Conservation (phyloP, 2,797 vertebrate genomes). For the Clarias fuscus region DNA sequence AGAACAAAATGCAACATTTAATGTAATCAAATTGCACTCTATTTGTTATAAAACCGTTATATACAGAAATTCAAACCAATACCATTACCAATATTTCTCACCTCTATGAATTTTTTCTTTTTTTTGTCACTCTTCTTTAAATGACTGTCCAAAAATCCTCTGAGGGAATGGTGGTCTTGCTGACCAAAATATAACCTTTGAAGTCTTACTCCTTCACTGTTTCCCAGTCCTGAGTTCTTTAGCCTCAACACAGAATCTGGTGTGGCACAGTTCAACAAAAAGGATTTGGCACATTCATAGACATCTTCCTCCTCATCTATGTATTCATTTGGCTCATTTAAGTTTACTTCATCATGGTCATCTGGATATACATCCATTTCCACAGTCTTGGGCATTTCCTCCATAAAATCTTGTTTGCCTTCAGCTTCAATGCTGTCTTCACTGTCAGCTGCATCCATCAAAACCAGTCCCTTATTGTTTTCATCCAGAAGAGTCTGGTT, state of each 20-base stretch:
- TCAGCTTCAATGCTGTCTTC: constrained; percentile 21
- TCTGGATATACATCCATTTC: constrained; percentile 46
- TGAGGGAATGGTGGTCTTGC: constrained; percentile 72
- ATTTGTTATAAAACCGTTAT: not conserved
- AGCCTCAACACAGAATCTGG: constrained; percentile 78
- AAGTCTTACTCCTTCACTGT: constrained; percentile 66
- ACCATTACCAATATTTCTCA: constrained; percentile 36
- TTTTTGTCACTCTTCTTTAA: constrained; percentile 50
- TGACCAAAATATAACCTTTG: constrained; percentile 70
- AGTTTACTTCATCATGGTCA: constrained; percentile 50
- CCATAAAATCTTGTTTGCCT: constrained; percentile 15
- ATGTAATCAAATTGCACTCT: not conserved
- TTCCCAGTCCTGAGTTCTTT: constrained; percentile 66
- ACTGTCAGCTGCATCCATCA: constrained; percentile 38
- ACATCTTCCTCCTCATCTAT: constrained; percentile 61
- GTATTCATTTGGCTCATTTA: constrained; percentile 8
- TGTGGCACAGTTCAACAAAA: constrained; percentile 75
- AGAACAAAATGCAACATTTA: constrained; percentile 15
- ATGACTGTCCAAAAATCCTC: constrained; percentile 65
- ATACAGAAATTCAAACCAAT: not conserved
- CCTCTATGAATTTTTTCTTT: constrained; percentile 72
- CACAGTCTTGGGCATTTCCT: not conserved
- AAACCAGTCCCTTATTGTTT: constrained; percentile 30
- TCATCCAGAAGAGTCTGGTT: constrained; percentile 25
- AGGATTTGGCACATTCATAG: constrained; percentile 64